Percentiles rank a stretch among this genome's conserved stretches.
Evolutionary conservation across 2,888 invertebrate genomes (phyloP).

Genomic region (Brachylomia viminalis): DNA sequence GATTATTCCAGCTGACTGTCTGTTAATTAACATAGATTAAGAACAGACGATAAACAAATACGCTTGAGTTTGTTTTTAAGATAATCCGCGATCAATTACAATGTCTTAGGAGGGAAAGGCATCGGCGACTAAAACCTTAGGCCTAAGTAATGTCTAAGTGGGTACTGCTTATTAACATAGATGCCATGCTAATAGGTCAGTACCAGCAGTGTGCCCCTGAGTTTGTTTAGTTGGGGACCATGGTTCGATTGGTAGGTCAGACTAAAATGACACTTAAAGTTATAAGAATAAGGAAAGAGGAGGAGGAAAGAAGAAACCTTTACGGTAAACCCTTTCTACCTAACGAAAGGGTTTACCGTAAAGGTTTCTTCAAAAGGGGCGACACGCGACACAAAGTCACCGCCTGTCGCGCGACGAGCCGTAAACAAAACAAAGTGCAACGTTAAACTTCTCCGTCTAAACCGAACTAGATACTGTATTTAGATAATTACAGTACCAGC

Average conservation of each 20-base stretch:
- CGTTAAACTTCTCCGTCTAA: background rate
- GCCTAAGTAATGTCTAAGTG: background rate
- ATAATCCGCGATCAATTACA: constrained; percentile 36
- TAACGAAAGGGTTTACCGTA: no score
- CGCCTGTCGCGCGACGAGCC: no score
- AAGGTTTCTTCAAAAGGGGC: no score
- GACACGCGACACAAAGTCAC: no score
- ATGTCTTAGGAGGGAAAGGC: constrained; percentile 46
- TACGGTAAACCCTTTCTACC: no score
- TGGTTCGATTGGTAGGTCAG: constrained; percentile 5
- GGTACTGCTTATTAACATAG: constrained; percentile 11
- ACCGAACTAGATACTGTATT: background rate
- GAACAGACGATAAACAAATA: constrained; percentile 42
- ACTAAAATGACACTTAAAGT: background rate
- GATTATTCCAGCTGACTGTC: constrained; percentile 27
- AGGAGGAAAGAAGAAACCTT: no score
- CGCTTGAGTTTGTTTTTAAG: constrained; percentile 33
- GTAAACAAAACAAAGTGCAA: no score
- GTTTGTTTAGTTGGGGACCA: constrained; percentile 1
- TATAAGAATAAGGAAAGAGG: no score
- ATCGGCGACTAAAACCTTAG: constrained; percentile 33
- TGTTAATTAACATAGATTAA: constrained; percentile 56
- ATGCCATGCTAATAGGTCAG: constrained; percentile 24
- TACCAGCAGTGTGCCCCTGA: constrained; percentile 1
- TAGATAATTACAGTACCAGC: background rate